Base-by-base conservation (phyloP, 2,113 vertebrate genomes). In the Phrynocephalus versicolor region DNA sequence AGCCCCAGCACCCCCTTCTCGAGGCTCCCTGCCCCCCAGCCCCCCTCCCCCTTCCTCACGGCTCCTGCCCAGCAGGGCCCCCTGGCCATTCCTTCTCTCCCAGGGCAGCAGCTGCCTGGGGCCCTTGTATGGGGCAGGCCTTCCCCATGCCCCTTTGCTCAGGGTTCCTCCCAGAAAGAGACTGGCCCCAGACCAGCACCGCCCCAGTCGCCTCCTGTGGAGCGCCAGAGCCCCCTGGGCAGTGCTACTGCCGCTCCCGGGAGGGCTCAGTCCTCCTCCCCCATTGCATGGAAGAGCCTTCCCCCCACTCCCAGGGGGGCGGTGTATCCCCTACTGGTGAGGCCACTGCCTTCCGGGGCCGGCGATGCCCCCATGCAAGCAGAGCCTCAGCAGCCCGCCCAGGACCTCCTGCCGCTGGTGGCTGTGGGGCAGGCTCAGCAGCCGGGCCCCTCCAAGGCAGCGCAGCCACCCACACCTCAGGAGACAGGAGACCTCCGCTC, bases 351-450 rank as follows among this genome's bases (percentile, higher is more conserved):
- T 19, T 27, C 41, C 27, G 87, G 89, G 88, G 64, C 78, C 82
- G 55, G 91, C 85, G 92, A 95, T 85, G 90, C 91, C 3, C 21
- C 94, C 0, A 85, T 88, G 88, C 96, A 96, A 67, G 94, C 95
- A 0, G 96, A 97, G 86, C 91, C 95, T 1, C 92, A 96, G 62
- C 95, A 93, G 86, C 96, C 96, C 30, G 94, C 97, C 85, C 97
- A 97, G 90, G 96, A 97, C 91, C 95, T 97, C 69, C 93, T 97
- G 88, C 97, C 97, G 83, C 90, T 97, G 89, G 95, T 97, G 93
- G 95, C 97, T 51, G 95, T 93, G 69, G 94, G 10, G 64, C 64
- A 67, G 12, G 60, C 96, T 87, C 95, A 94, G 82, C 96, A 96
- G 8, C 85, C 94, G 88, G 96, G 95, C 81, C 93, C 96, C 2